phyloP scores from a whole-genome alignment of 92 coral and sea anemone species.

The Paramuricea clavata region DNA sequence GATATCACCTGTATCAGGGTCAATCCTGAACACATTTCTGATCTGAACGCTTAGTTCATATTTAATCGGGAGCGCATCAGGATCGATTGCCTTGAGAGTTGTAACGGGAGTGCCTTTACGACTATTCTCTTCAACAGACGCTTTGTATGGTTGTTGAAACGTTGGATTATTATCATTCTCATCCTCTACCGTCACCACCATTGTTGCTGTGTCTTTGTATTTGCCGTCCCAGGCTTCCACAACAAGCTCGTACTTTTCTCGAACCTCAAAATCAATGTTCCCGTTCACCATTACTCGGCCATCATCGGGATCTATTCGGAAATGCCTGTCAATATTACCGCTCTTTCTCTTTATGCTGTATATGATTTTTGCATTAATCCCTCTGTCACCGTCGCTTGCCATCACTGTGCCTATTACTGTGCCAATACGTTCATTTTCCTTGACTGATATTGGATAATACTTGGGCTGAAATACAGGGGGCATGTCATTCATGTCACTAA shows the following conservation, averaged over 20 bases:
- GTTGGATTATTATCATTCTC: slow-evolving; percentile 88
- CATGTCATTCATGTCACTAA: slow-evolving; percentile 85
- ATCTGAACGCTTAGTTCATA: slow-evolving; percentile 70
- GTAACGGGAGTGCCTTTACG: slow-evolving; percentile 73
- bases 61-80: slow-evolving; percentile 72
- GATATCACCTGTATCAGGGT: slow-evolving; percentile 63
- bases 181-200: slow-evolving; percentile 70
- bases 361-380: slow-evolving; percentile 78
- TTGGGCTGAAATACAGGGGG: slow-evolving; percentile 76
- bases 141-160: slow-evolving; percentile 69
- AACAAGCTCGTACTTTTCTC: slow-evolving; percentile 72
- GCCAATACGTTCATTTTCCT: slow-evolving; percentile 72
- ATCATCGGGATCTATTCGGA: slow-evolving; percentile 76
- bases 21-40: slow-evolving; percentile 50
- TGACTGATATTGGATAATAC: slow-evolving; percentile 71
- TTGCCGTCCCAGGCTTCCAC: slow-evolving; percentile 91
- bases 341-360: slow-evolving; percentile 83
- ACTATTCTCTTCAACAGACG: slow-evolving; percentile 71
- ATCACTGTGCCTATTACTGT: slow-evolving; percentile 70
- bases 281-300: slow-evolving; percentile 84
- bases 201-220: slow-evolving; percentile 78
- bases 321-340: slow-evolving; percentile 78
- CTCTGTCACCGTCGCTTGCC: slow-evolving; percentile 84
- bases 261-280: slow-evolving; percentile 77
- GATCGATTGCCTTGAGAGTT: slow-evolving; percentile 74